Evolutionary conservation across 2,797 vertebrate genomes (phyloP).

Genomic region (Pipistrellus pipistrellus): DNA sequence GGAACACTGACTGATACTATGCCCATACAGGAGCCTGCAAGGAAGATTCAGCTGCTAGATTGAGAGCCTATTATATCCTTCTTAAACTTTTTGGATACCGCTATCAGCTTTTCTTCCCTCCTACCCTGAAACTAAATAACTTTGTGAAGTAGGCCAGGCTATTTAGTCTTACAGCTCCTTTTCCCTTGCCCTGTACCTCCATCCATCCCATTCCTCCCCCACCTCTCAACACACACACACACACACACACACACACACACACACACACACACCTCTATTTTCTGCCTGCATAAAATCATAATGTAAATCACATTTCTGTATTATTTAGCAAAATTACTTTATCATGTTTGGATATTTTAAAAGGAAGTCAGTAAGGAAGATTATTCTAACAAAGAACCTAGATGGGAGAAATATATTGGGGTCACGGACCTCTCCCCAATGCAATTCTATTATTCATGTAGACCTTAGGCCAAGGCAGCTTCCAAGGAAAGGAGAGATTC

Average conservation of each 20-base stretch:
- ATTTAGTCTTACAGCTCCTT: conserved; percentile 10
- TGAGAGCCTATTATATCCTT: background rate
- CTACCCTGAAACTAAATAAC: conserved; percentile 26
- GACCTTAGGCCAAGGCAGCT: background rate
- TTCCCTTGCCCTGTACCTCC: conserved; percentile 2
- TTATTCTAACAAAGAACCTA: conserved; percentile 35
- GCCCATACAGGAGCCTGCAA: background rate
- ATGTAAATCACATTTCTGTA: conserved; percentile 33
- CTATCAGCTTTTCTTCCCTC: conserved; percentile 27
- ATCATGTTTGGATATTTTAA: conserved; percentile 48
- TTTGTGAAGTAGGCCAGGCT: conserved; percentile 5
- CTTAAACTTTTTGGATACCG: conserved; percentile 4
- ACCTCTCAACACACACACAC: background rate
- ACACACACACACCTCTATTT: background rate
- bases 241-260: background rate
- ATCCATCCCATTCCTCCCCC: background rate
- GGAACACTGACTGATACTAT: conserved; percentile 3
- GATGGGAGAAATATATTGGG: conserved; percentile 30
- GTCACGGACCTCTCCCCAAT: background rate
- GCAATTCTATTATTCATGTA: background rate
- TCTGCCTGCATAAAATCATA: conserved; percentile 49
- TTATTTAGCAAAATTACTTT: conserved; percentile 39
- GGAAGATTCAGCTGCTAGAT: background rate
- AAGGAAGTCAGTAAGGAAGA: conserved; percentile 42
- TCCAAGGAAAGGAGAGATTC: conserved; percentile 39